A percentile compares a stretch with the other conserved stretches of the same genome.
Conservation (phyloP, 2,888 invertebrate genomes). For the Aporophyla lueneburgensis region DNA sequence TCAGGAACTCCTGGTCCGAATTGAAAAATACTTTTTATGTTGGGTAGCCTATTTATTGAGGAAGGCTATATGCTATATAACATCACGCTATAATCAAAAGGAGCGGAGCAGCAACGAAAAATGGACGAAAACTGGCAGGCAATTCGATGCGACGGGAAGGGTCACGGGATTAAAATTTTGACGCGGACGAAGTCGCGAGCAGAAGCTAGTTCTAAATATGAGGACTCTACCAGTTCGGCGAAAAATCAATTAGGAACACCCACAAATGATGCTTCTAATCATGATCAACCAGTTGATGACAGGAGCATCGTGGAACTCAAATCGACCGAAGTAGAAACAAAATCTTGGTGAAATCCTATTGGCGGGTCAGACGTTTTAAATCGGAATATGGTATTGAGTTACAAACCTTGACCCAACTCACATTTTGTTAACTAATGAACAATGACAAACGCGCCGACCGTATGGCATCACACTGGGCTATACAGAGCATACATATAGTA, state of each 20-base stretch:
- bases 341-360: neutral
- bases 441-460: neutral
- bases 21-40: no score
- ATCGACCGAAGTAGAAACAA: neutral
- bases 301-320: neutral
- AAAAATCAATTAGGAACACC: neutral
- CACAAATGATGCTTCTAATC: neutral
- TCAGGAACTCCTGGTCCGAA: no score
- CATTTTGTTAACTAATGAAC: conserved; percentile 21
- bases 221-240: neutral
- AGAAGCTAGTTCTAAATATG: no score
- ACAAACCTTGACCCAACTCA: conserved; percentile 20
- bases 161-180: no score
- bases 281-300: neutral
- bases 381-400: conserved; percentile 20
- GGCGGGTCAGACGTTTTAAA: neutral
- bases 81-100: no score
- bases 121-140: no score
- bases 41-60: no score
- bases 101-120: no score
- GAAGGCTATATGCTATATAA: no score
- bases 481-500: neutral
- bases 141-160: no score
- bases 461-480: neutral
- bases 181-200: no score